Evolutionary conservation across 1,140 invertebrate genomes (phyloP).

Genomic region (Drosophila subobscura): DNA sequence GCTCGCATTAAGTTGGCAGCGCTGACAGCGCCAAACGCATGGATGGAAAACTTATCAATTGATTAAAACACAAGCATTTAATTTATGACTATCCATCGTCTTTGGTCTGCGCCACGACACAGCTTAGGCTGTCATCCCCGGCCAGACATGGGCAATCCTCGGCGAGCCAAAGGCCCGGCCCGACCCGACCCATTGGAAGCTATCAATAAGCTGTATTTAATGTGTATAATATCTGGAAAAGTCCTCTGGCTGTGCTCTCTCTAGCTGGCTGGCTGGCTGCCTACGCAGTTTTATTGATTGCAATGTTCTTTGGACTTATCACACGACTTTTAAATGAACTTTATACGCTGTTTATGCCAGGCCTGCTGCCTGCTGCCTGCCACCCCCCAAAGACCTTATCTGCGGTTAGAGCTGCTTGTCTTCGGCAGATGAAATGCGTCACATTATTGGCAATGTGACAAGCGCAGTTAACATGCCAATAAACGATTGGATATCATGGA

Average conservation of each 20-base stretch:
- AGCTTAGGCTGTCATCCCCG: constrained; percentile 24
- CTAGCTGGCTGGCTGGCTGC: no score
- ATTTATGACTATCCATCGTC: constrained; percentile 40
- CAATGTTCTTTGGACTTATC: constrained; percentile 55
- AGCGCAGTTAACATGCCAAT: not conserved
- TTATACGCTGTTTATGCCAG: not conserved
- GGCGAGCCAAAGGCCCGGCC: constrained; percentile 7
- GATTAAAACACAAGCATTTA: constrained; percentile 49
- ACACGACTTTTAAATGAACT: constrained; percentile 17
- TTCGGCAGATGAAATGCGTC: constrained; percentile 17
- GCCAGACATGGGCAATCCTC: constrained; percentile 11
- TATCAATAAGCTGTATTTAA: constrained; percentile 32
- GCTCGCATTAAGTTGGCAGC: constrained; percentile 19
- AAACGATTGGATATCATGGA: not conserved
- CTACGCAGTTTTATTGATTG: constrained; percentile 41
- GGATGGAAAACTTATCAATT: constrained; percentile 42
- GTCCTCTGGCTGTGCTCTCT: not conserved
- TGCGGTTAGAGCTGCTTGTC: not conserved
- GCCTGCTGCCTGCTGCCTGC: not conserved
- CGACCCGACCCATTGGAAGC: constrained; percentile 4
- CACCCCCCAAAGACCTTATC: constrained; percentile 23
- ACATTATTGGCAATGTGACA: not conserved
- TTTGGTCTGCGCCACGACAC: not conserved
- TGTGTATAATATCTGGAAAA: constrained; percentile 30
- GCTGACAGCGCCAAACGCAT: constrained; percentile 16